These are phyloP conservation scores for Amblyjoppa fuscipennis DNA, from an alignment of 2,888 invertebrate species.

Conservation along the genomic window DNA sequence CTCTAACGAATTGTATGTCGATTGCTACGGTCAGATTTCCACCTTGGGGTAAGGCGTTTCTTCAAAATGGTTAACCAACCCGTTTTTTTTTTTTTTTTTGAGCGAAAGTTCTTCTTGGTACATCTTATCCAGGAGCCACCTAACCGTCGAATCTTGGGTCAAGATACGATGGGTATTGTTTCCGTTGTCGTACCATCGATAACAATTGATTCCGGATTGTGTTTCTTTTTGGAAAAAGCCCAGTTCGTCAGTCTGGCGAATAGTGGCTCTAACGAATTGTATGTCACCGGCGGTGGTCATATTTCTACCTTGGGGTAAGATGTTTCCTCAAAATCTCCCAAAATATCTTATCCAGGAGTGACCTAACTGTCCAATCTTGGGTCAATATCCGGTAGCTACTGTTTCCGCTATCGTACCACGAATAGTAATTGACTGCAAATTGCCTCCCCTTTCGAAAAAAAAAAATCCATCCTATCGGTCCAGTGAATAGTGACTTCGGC, in stretches of 20 bases:
- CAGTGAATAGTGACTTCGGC: background rate
- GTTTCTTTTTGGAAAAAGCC: background rate
- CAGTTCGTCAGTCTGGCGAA: background rate
- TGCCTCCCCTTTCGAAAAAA: background rate
- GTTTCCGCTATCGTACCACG: background rate
- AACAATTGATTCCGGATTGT: background rate
- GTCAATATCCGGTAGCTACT: background rate
- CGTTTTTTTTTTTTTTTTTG: too few relatives aligned
- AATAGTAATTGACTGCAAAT: background rate
- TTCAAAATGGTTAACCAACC: too few relatives aligned
- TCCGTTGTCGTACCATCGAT: background rate
- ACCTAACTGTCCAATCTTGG: background rate
- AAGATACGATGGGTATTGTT: background rate
- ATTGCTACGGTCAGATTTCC: background rate
- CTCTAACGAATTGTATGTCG: background rate
- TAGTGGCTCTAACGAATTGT: background rate
- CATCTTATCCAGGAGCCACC: background rate
- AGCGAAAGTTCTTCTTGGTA: too few relatives aligned
- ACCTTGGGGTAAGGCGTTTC: too few relatives aligned
- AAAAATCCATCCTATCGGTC: background rate
- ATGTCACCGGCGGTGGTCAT: background rate
- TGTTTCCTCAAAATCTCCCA: slow-evolving; percentile 65
- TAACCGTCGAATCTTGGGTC: background rate
- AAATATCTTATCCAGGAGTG: too few relatives aligned
- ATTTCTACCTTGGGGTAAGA: slow-evolving; percentile 21